phyloP scores from a whole-genome alignment of 2,888 invertebrate genomes.

The Gymnosoma rotundatum region DNA sequence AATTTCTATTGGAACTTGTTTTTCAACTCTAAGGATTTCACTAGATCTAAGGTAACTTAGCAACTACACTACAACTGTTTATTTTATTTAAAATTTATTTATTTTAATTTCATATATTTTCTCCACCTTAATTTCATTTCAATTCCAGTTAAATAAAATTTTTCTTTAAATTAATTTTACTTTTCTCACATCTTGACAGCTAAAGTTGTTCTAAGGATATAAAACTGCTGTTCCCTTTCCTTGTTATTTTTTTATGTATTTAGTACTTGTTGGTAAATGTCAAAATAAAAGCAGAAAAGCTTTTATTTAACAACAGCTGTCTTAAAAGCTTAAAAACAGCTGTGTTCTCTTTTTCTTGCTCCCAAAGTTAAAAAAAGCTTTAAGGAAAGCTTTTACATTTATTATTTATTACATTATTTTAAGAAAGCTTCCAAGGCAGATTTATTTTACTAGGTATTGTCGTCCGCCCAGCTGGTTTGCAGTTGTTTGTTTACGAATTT shows the following conservation, averaged over 20 bases:
- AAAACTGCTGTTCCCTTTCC: conserved; percentile 42
- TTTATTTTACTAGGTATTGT: no score
- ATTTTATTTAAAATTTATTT: not conserved
- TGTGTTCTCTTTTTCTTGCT: not conserved
- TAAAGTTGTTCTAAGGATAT: conserved; percentile 52
- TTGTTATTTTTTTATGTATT: conserved; percentile 23
- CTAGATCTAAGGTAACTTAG: conserved; percentile 9
- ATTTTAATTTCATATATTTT: conserved; percentile 1
- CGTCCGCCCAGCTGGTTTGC: no score
- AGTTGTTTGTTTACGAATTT: no score
- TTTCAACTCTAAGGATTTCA: conserved; percentile 33
- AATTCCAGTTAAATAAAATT: conserved; percentile 6
- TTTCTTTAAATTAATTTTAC: conserved; percentile 34
- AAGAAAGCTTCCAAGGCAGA: conserved; percentile 29
- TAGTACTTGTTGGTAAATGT: conserved; percentile 20
- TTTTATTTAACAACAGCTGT: not conserved
- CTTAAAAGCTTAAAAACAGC: not conserved
- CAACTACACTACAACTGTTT: conserved; percentile 12
- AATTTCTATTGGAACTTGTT: conserved; percentile 13
- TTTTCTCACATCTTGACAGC: conserved; percentile 63
- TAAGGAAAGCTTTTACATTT: no score
- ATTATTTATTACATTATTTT: no score
- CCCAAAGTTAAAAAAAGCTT: no score
- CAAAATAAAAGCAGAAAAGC: conserved; percentile 33
- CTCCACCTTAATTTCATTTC: not conserved